These are phyloP conservation scores for Fragum sueziense DNA, from an alignment of 2,888 invertebrate genomes.

Conservation along the genomic window DNA sequence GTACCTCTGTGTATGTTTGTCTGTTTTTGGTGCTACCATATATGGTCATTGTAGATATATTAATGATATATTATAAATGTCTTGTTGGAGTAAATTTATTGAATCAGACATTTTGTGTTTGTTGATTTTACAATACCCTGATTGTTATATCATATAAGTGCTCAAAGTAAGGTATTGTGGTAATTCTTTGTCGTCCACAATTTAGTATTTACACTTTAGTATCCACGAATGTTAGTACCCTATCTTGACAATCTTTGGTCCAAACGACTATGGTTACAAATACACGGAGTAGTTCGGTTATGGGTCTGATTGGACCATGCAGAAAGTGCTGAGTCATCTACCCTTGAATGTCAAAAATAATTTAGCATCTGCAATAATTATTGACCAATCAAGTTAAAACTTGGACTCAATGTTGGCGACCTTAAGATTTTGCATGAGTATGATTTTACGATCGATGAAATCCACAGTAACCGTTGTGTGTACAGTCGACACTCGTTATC, in stretches of 20 bases:
- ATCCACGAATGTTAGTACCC: background rate
- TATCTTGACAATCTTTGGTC: background rate
- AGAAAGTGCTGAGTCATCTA: too few species aligned
- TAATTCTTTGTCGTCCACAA: background rate
- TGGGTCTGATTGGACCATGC: background rate
- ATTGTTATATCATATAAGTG: background rate
- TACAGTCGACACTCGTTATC: too few species aligned
- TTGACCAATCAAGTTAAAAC: too few species aligned
- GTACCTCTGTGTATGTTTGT: background rate
- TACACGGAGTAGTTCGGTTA: background rate
- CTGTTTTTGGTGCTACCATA: constrained; percentile 21
- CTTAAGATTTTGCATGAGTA: too few species aligned
- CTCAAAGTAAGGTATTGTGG: background rate
- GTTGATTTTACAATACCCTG: background rate
- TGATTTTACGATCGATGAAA: too few species aligned
- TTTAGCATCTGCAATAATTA: too few species aligned
- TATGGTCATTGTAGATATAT: constrained; percentile 18
- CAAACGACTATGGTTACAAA: background rate
- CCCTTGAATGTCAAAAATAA: too few species aligned
- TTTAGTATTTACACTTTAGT: background rate
- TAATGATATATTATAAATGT: constrained; percentile 12
- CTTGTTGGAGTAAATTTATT: constrained; percentile 25
- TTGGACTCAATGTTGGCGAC: too few species aligned
- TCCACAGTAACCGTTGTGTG: too few species aligned
- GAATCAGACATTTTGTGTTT: background rate